Percentiles rank a stretch among this genome's conserved stretches.
Conservation (phyloP, 1,140 invertebrate genomes). For the Drosophila athabasca region DNA sequence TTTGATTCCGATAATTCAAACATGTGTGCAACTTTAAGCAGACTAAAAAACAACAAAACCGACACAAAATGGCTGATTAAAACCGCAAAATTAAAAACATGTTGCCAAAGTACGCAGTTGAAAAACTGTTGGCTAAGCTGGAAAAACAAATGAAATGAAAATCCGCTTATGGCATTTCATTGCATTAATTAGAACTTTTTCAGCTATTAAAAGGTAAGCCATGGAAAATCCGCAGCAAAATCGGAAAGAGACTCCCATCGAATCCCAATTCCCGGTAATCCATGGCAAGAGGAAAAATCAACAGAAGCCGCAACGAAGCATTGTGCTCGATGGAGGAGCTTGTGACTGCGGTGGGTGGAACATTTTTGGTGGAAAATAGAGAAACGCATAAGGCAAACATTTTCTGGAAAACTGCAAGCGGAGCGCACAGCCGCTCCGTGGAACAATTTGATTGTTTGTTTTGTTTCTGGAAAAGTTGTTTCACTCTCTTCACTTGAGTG, state of each 20-base stretch:
- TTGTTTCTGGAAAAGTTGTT: constrained; percentile 38
- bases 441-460: constrained; percentile 53
- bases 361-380: constrained; percentile 44
- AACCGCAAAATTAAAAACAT: background rate
- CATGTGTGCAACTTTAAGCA: no score
- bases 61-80: background rate
- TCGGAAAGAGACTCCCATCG: constrained; percentile 38
- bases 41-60: no score
- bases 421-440: constrained; percentile 6
- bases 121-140: constrained; percentile 36
- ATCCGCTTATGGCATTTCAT: constrained; percentile 64
- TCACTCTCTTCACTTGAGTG: no score
- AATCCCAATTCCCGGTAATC: constrained; percentile 13
- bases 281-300: constrained; percentile 62
- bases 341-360: constrained; percentile 54
- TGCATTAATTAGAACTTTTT: constrained; percentile 64
- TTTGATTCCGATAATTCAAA: no score
- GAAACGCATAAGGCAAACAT: constrained; percentile 60
- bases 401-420: constrained; percentile 19
- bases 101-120: background rate
- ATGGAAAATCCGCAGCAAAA: constrained; percentile 49
- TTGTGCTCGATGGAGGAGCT: constrained; percentile 42
- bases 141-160: constrained; percentile 53
- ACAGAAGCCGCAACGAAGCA: constrained; percentile 50
- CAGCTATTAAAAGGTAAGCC: constrained; percentile 40